Conservation (phyloP, 2,888 invertebrate species). For the Mesorhabditis sp. region DNA sequence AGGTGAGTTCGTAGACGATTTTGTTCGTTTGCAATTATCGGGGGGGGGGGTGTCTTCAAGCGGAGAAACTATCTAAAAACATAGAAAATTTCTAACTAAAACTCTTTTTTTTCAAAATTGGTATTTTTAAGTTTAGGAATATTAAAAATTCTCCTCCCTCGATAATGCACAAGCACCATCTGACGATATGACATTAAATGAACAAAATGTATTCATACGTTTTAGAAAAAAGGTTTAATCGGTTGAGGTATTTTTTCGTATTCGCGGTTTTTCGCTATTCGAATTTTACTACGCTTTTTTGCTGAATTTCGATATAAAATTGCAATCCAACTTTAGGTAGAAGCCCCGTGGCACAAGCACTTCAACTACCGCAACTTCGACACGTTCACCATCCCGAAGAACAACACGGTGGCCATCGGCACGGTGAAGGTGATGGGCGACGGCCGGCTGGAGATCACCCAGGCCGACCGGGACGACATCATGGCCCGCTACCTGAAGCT, state of each 20-base stretch:
- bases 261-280: neutral
- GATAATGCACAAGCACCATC: too few relatives aligned
- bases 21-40: neutral
- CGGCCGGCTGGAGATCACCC: constrained; percentile 38
- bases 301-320: neutral
- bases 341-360: constrained; percentile 83
- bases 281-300: neutral
- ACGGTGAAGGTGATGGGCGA: constrained; percentile 39
- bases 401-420: constrained; percentile 37
- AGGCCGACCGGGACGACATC: constrained; percentile 42
- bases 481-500: constrained; percentile 35
- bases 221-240: too few relatives aligned
- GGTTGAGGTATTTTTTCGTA: too few relatives aligned
- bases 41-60: neutral
- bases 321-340: constrained; percentile 63
- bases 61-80: neutral
- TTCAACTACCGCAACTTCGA: constrained; percentile 68
- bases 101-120: neutral
- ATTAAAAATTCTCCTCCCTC: neutral
- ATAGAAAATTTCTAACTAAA: neutral
- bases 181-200: too few relatives aligned
- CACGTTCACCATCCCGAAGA: constrained; percentile 46
- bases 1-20: constrained; percentile 19
- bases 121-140: neutral
- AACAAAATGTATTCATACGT: too few relatives aligned